Base-by-base conservation (phyloP, 2,113 vertebrate species). In the Bothrops jararaca region DNA sequence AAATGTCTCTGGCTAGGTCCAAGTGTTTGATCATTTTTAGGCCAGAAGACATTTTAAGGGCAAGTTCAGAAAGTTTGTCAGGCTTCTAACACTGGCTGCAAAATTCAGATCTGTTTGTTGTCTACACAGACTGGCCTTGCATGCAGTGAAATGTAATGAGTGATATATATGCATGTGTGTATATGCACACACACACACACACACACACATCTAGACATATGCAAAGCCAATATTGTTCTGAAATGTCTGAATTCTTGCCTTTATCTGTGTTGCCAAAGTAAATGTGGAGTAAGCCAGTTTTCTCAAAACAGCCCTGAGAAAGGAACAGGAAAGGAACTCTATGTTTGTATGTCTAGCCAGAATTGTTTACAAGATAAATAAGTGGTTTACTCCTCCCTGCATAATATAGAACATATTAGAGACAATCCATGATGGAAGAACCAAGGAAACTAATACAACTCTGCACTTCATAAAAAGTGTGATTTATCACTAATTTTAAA, bases 371-470 rank as follows among this genome's bases (percentile, higher is more conserved):
- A 64, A 97, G 86, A 94, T 92, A 96, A 97, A 96, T 95, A 95
- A 96, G 95, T 94, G 90, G 91, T 95, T 96, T 96, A 95, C 96
- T 92, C 94, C 96, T 97, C 97, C 97, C 98, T 97, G 97, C 96
- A 97, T 95, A 91, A 92, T 92, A 95, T 96, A 97, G 97, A 97
- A 96, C 95, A 96, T 97, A 96, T 97, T 96, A 97, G 97, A 94
- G 91, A 98, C 98, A 98, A 98, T 97, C 95, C 96, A 93, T 96
- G 91, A 97, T 98, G 97, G 98, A 98, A 97, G 94, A 96, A 96
- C 96, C 96, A 97, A 97, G 98, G 98, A 98, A 98, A 97, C 96
- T 92, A 95, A 97, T 95, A 60, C 93, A 97, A 97, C 96, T 98
- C 94, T 69, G 50, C 95, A 97, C 95, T 97, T 96, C 96, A 97